A percentile compares a stretch with the other conserved stretches of the same genome.
These are phyloP conservation scores for Dynastes hyllus DNA, from an alignment of 2,888 invertebrate species.

Conservation along the genomic window DNA sequence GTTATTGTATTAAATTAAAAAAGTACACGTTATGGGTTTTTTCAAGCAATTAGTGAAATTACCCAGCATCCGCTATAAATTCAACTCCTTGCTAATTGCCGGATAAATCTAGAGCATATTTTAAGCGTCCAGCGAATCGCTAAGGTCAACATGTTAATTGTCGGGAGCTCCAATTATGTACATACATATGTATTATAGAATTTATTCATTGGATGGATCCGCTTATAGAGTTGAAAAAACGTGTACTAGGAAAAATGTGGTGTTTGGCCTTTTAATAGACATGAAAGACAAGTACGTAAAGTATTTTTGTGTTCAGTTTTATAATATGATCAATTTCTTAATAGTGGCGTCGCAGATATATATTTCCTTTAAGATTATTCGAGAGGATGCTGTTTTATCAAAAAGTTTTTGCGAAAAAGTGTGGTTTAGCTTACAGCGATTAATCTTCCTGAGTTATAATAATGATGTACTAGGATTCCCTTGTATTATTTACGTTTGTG, in stretches of 20 bases:
- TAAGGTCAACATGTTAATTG: conserved; percentile 36
- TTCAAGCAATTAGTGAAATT: conserved; percentile 9
- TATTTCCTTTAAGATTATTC: no score
- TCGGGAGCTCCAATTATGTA: neutral
- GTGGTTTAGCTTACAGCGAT: no score
- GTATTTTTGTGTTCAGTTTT: no score
- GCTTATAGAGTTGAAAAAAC: neutral
- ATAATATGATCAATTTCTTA: no score
- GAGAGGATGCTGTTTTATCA: no score
- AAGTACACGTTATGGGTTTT: neutral
- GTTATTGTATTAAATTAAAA: neutral
- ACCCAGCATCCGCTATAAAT: conserved; percentile 23
- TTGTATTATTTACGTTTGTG: no score
- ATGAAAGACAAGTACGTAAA: no score
- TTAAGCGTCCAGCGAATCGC: conserved; percentile 13
- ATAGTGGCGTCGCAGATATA: no score
- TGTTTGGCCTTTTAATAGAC: no score
- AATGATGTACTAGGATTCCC: no score
- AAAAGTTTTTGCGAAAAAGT: no score
- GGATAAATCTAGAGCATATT: conserved; percentile 33
- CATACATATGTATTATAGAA: neutral
- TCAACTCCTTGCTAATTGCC: conserved; percentile 31
- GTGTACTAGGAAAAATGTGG: neutral
- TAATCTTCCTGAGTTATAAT: no score
- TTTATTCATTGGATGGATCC: neutral